These are phyloP conservation scores for Heliconius himera DNA, from an alignment of 1,140 invertebrate genomes.

Conservation along the genomic window DNA sequence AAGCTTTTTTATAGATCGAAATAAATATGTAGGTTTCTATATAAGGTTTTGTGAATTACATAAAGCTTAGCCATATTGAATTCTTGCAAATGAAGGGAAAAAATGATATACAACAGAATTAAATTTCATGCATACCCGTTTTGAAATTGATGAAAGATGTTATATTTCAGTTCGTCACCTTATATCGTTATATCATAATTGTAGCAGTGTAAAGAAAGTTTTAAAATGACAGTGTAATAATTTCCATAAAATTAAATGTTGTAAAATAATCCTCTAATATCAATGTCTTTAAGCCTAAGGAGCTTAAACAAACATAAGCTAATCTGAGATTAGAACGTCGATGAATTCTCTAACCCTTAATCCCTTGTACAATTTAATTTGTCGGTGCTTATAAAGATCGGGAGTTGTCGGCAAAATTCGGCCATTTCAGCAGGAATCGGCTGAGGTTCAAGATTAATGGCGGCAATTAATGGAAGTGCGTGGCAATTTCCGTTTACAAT, in stretches of 20 bases:
- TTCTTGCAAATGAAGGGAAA: no score
- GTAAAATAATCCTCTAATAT: neutral
- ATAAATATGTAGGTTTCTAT: neutral
- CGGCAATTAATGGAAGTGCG: constrained; percentile 55
- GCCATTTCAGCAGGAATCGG: constrained; percentile 47
- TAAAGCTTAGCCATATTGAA: no score
- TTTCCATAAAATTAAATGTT: neutral
- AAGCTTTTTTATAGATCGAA: neutral
- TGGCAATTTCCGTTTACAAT: constrained; percentile 38
- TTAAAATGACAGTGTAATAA: neutral
- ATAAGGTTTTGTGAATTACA: no score
- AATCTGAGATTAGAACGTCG: constrained; percentile 44
- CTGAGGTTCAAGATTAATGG: constrained; percentile 63
- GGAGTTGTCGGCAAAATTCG: constrained; percentile 41
- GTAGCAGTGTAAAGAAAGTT: no score
- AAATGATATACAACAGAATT: no score
- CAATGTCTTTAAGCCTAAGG: constrained; percentile 34
- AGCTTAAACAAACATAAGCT: constrained; percentile 42
- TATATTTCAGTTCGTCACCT: neutral
- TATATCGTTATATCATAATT: neutral
- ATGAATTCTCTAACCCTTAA: constrained; percentile 41
- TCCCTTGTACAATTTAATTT: constrained; percentile 37
- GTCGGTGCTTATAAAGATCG: constrained; percentile 33
- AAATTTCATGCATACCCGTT: no score
- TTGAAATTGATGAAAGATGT: neutral